phyloP scores from a whole-genome alignment of 2,888 invertebrate species.

The Acrobasis suavella region DNA sequence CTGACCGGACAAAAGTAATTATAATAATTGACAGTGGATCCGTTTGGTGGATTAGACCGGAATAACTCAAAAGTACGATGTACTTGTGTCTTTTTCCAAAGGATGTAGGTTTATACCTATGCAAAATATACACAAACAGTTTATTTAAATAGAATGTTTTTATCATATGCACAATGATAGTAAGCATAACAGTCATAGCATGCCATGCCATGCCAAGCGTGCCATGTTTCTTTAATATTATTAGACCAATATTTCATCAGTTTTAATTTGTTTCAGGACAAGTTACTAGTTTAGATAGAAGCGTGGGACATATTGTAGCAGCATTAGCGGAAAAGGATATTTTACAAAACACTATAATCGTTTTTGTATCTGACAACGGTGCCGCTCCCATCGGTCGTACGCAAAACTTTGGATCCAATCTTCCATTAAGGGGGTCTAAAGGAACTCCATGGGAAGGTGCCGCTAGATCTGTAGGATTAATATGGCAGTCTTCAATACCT shows the following conservation, averaged over 20 bases:
- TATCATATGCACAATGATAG: too few species aligned
- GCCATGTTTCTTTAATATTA: too few species aligned
- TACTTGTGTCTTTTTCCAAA: too few species aligned
- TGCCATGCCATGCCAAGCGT: too few species aligned
- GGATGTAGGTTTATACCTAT: too few species aligned
- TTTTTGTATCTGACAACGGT: constrained; percentile 93
- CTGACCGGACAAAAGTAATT: too few species aligned
- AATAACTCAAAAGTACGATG: too few species aligned
- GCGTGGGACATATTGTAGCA: constrained; percentile 87
- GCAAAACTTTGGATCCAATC: constrained; percentile 87
- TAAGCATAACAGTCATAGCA: too few species aligned
- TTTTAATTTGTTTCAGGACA: constrained; percentile 58
- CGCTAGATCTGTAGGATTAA: constrained; percentile 85
- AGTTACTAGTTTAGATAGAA: constrained; percentile 88
- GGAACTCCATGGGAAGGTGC: constrained; percentile 91
- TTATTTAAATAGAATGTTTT: too few species aligned
- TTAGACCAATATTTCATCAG: not conserved
- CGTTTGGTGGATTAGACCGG: too few species aligned
- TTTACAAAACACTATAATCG: constrained; percentile 88
- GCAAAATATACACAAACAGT: too few species aligned
- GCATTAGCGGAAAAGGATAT: constrained; percentile 85
- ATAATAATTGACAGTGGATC: too few species aligned
- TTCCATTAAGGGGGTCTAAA: constrained; percentile 89
- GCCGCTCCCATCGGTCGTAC: constrained; percentile 85
- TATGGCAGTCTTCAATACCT: constrained; percentile 81